Evolutionary conservation across 2,888 invertebrate genomes (phyloP).

Genomic region (Linhomoeus sp.): DNA sequence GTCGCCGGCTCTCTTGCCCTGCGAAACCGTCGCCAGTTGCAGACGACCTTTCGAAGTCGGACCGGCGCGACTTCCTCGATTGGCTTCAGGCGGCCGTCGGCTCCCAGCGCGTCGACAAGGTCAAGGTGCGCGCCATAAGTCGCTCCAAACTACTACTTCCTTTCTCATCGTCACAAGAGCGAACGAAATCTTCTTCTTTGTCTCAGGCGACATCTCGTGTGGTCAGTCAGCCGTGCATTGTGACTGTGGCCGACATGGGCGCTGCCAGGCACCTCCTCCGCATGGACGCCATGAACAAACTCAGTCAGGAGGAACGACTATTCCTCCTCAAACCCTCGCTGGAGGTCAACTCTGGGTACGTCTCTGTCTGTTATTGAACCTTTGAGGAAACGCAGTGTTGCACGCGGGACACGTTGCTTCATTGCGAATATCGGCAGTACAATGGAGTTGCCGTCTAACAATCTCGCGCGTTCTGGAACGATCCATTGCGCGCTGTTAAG

Average conservation of each 20-base stretch:
- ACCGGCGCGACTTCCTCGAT: constrained; percentile 54
- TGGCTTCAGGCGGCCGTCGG: constrained; percentile 56
- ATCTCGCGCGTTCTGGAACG: no score
- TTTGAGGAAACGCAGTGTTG: no score
- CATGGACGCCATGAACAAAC: constrained; percentile 38
- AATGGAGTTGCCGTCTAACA: no score
- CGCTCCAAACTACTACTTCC: constrained; percentile 1
- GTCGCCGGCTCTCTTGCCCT: no score
- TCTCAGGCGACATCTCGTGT: constrained; percentile 52
- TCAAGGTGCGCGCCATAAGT: constrained; percentile 57
- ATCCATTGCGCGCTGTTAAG: no score
- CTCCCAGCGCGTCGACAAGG: constrained; percentile 47
- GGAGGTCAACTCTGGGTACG: constrained; percentile 76
- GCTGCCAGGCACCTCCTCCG: constrained; percentile 81
- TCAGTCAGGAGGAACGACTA: constrained; percentile 59
- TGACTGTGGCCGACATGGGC: constrained; percentile 90
- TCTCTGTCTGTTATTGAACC: neutral
- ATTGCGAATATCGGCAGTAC: no score
- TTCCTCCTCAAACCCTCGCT: constrained; percentile 69
- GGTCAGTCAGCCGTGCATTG: constrained; percentile 73
- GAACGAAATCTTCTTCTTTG: no score
- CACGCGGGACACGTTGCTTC: no score
- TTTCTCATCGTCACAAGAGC: neutral
- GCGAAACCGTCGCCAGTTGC: constrained; percentile 22
- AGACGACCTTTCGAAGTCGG: constrained; percentile 48